Evolutionary conservation across 1,140 invertebrate genomes (phyloP).

Genomic region (Pectinophora gossypiella): DNA sequence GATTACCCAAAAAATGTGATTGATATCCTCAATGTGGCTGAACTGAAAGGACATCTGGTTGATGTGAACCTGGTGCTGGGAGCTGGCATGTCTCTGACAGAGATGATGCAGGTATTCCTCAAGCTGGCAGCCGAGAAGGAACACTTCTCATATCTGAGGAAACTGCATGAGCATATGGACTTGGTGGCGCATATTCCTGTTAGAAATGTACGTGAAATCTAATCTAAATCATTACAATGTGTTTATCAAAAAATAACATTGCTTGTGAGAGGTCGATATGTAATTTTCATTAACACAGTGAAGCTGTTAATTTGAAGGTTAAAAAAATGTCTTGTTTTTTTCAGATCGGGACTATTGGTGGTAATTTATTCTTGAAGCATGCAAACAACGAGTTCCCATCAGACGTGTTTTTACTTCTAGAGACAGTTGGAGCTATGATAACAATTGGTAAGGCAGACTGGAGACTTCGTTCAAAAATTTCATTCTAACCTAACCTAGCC

Average conservation of each 20-base stretch:
- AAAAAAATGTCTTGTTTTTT: slow-evolving; percentile 27
- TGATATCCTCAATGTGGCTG: slow-evolving; percentile 76
- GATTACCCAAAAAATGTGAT: slow-evolving; percentile 36
- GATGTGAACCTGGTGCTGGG: slow-evolving; percentile 77
- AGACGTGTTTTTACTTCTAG: slow-evolving; percentile 84
- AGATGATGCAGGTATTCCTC: slow-evolving; percentile 79
- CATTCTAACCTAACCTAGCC: no score
- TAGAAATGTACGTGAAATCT: slow-evolving; percentile 81
- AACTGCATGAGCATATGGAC: slow-evolving; percentile 77
- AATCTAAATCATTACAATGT: no score
- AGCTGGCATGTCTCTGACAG: slow-evolving; percentile 79
- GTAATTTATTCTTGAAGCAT: slow-evolving; percentile 88
- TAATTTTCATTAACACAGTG: no score
- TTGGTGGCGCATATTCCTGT: slow-evolving; percentile 84
- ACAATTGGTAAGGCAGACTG: slow-evolving; percentile 71
- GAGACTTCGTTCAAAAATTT: no score
- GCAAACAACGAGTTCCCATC: slow-evolving; percentile 84
- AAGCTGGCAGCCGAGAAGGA: slow-evolving; percentile 65
- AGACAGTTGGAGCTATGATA: slow-evolving; percentile 79
- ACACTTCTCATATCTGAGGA: slow-evolving; percentile 69
- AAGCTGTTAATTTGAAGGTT: no score
- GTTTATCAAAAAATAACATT: no score
- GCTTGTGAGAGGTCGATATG: no score
- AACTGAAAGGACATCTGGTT: slow-evolving; percentile 74
- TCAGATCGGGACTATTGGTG: slow-evolving; percentile 83